phyloP scores from a whole-genome alignment of 2,888 invertebrate species.

The Tethea ocularis region DNA sequence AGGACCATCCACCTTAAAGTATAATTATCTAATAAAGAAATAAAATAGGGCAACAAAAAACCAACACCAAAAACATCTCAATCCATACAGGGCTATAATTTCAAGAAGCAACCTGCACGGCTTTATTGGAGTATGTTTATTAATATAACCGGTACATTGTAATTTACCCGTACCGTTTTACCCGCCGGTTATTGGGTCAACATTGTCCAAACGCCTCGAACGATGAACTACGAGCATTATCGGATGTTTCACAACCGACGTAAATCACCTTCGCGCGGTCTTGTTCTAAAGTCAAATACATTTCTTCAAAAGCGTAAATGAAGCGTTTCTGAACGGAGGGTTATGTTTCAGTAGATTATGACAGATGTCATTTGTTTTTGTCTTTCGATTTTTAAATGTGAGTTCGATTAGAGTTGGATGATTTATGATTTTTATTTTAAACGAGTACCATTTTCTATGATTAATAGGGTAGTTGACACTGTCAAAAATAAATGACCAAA shows the following conservation, averaged over 20 bases:
- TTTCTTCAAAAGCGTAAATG: slow-evolving; percentile 19
- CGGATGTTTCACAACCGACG: slow-evolving; percentile 40
- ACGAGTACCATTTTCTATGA: too few relatives aligned
- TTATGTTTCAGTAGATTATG: neutral
- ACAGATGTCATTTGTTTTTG: neutral
- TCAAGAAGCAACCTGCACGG: neutral
- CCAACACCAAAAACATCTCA: neutral
- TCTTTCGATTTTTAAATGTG: neutral
- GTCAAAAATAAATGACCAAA: too few relatives aligned
- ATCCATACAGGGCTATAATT: neutral
- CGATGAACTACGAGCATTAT: slow-evolving; percentile 52
- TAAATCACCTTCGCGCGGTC: slow-evolving; percentile 37
- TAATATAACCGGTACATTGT: slow-evolving; percentile 39
- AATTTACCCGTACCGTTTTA: slow-evolving; percentile 33
- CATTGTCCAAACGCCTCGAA: slow-evolving; percentile 59
- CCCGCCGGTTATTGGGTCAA: slow-evolving; percentile 56
- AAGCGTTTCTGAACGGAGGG: slow-evolving; percentile 13
- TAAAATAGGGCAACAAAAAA: neutral
- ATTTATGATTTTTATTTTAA: too few relatives aligned
- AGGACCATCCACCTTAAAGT: too few relatives aligned
- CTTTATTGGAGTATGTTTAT: neutral
- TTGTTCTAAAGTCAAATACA: slow-evolving; percentile 25
- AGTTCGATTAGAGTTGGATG: neutral
- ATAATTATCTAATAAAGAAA: too few relatives aligned
- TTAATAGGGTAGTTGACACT: too few relatives aligned